Evolutionary conservation across 2,113 vertebrate species (phyloP).

Genomic region (Rhabdornis inornatus): DNA sequence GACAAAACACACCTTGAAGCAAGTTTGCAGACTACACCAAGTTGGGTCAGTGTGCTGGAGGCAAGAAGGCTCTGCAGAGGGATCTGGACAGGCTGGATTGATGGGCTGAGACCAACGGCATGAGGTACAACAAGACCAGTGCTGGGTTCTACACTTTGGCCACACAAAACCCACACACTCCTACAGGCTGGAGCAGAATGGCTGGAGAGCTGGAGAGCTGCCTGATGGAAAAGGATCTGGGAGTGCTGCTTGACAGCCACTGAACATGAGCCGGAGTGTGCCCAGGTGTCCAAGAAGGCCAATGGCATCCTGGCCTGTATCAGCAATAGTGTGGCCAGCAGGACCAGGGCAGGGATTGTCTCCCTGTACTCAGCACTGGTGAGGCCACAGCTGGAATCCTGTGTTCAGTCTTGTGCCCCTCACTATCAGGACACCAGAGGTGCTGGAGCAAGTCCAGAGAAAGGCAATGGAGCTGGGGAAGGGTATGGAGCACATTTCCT

Average conservation of each 20-base stretch:
- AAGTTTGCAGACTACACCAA: not conserved
- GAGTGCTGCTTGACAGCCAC: fast-evolving
- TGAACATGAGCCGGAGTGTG: not conserved
- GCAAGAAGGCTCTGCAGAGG: not conserved
- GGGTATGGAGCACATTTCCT: not conserved
- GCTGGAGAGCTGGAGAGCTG: not conserved
- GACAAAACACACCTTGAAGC: not conserved
- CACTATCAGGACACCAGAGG: not conserved
- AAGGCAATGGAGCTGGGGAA: fast-evolving
- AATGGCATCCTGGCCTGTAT: not conserved
- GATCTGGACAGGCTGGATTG: not conserved
- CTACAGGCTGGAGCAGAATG: not conserved
- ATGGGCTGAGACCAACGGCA: fast-evolving
- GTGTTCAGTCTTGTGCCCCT: not conserved
- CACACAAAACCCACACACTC: fast-evolving
- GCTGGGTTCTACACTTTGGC: not conserved
- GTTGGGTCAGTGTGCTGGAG: not conserved
- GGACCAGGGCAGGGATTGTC: not conserved
- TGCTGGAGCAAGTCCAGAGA: not conserved
- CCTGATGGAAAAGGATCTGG: not conserved
- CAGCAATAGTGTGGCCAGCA: not conserved
- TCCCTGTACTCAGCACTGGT: fast-evolving
- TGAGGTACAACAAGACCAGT: not conserved
- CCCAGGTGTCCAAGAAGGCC: not conserved
- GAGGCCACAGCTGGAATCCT: fast-evolving